Evolutionary conservation across 2,888 invertebrate species (phyloP).

Genomic region (Phengaris arion): DNA sequence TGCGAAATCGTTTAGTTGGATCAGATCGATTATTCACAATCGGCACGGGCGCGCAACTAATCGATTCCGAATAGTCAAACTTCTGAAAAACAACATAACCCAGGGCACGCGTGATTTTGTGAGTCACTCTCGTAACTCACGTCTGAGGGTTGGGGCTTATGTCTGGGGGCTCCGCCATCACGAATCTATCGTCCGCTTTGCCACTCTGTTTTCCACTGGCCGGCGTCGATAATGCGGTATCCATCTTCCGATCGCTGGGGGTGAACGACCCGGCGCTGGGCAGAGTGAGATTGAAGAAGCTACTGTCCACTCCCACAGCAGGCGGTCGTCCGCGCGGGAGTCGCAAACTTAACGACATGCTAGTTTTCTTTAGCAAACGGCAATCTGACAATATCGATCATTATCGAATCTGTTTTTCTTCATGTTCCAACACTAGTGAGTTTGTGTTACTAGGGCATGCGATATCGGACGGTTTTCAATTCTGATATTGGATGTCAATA

Average conservation of each 20-base stretch:
- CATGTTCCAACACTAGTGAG: constrained; percentile 13
- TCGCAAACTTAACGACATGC: constrained; percentile 66
- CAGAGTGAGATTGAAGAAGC: constrained; percentile 70
- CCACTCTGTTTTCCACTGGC: constrained; percentile 35
- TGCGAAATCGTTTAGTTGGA: constrained; percentile 36
- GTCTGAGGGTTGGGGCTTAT: constrained; percentile 72
- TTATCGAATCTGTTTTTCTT: constrained; percentile 37
- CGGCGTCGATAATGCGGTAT: constrained; percentile 33
- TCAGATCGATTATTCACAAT: constrained; percentile 10
- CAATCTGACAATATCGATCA: constrained; percentile 66
- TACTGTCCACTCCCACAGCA: constrained; percentile 60
- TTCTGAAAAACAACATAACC: constrained; percentile 28
- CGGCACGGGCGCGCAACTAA: constrained; percentile 32
- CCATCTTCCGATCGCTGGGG: constrained; percentile 48
- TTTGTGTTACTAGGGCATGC: not conserved
- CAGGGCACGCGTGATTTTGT: constrained; percentile 53
- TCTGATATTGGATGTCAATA: no score
- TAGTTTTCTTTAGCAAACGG: constrained; percentile 71
- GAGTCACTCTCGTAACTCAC: constrained; percentile 67
- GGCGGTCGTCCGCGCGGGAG: constrained; percentile 70
- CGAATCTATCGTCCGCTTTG: constrained; percentile 45
- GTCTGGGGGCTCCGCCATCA: constrained; percentile 61
- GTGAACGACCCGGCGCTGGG: constrained; percentile 70
- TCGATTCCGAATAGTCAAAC: constrained; percentile 35
- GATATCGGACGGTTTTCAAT: no score